Base-by-base conservation (phyloP, 30 jellyfish, hydroid and myxozoan genomes). In the Aurelia aurita region DNA sequence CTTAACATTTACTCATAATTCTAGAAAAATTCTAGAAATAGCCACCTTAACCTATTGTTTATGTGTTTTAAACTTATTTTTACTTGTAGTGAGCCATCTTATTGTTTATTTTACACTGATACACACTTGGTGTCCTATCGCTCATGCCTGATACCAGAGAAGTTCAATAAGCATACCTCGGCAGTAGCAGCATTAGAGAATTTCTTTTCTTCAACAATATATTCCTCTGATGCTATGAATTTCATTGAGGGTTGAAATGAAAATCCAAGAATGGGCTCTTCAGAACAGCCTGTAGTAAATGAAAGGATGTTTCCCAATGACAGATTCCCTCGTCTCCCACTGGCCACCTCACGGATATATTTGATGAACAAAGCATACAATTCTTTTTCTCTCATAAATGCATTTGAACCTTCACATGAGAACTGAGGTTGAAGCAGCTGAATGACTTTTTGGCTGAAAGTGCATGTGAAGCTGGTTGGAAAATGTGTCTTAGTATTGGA, bases 351-450 rank as follows among this genome's bases (percentile, higher is more conserved):
- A 35, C 95, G 54, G 49, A 85, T 11, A 57, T 85, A 62, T 25
- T 45, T 85, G 26, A 75, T 65, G 47, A 72, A 85, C 22, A 57
- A 19, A 19, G 87, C 60, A 58, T 85, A 75, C 15, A 85, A 0
- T 53, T 73, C 72, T 49, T 85, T 85, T 47, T 74, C 95, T 19
- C 84, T 58, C 19, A 20, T 46, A 26, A 28, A 68, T 46, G 76
- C 74, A 23, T 84, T 28, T 5, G 90, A 32, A 3, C 95, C 90
- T 35, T 72, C 95, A n/a, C 77, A 68, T 3, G 84, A 57, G 85
- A 85, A 85, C 5, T 46, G 43, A 57, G 85, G 90, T 31, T 65
- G 19, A 47, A 85, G 31, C 10, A 57, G 77, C 7, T 85, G 73
- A 21, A 85, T 31, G 64, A 85, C 20, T n/a, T 43, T 28, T 62